phyloP scores from a whole-genome alignment of 2,113 vertebrate species.

The Pipa parva region DNA sequence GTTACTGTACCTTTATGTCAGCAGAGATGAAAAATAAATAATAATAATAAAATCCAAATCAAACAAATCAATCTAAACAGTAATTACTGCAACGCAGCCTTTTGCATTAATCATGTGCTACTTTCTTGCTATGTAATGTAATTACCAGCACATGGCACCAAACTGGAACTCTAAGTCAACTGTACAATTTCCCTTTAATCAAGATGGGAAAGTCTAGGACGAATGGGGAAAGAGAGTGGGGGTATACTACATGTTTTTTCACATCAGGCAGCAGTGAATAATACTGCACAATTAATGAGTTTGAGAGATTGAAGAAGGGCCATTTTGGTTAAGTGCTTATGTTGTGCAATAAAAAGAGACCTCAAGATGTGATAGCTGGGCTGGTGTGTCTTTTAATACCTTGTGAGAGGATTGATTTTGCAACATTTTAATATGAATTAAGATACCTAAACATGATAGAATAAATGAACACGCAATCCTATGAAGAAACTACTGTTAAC shows the following conservation, averaged over 20 bases:
- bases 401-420: too few relatives aligned
- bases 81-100: conserved; percentile 35
- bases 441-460: too few relatives aligned
- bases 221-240: conserved; percentile 2
- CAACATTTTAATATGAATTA: too few relatives aligned
- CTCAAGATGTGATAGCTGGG: neutral
- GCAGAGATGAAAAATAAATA: conserved; percentile 30
- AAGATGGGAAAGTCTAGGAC: conserved; percentile 11
- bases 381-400: too few relatives aligned
- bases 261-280: conserved; percentile 6
- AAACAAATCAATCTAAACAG: conserved; percentile 37
- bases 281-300: neutral
- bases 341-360: too few relatives aligned
- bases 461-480: too few relatives aligned
- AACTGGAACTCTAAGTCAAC: conserved; percentile 23
- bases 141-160: conserved; percentile 34
- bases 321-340: too few relatives aligned
- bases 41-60: conserved; percentile 37
- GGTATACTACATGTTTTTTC: conserved; percentile 14
- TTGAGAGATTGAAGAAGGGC: neutral
- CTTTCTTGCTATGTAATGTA: conserved; percentile 26
- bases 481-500: too few relatives aligned
- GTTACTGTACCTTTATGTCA: conserved; percentile 30
- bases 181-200: conserved; percentile 35
- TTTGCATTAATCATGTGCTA: conserved; percentile 39